These are phyloP conservation scores for Archips xylosteana DNA, from an alignment of 2,888 invertebrate genomes.

Conservation along the genomic window DNA sequence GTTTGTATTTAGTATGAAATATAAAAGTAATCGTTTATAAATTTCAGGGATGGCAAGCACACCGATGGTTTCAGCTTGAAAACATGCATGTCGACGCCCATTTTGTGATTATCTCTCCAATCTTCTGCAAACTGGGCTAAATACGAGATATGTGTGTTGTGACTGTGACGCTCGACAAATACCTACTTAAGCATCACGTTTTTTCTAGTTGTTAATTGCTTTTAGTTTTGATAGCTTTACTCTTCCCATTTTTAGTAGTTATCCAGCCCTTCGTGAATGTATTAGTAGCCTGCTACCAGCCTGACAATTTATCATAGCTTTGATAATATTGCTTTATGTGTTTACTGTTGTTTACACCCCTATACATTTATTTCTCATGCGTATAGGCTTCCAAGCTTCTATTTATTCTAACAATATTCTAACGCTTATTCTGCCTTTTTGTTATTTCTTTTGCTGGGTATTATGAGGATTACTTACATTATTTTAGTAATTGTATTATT, in stretches of 20 bases:
- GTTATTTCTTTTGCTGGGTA: background rate
- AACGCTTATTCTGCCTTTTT: background rate
- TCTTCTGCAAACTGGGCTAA: conserved; percentile 36
- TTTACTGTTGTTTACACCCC: background rate
- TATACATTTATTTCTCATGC: background rate
- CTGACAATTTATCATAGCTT: no score
- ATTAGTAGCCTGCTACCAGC: no score
- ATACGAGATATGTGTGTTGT: conserved; percentile 29
- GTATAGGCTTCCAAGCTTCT: background rate
- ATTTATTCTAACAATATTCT: background rate
- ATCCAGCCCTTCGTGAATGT: no score
- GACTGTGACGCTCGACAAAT: conserved; percentile 12
- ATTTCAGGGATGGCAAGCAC: background rate
- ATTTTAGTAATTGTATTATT: no score
- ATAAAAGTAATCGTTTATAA: background rate
- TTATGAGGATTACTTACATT: background rate
- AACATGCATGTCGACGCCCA: conserved; percentile 23
- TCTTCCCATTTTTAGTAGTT: no score
- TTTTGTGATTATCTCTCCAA: conserved; percentile 20
- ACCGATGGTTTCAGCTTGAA: background rate
- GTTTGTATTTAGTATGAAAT: no score
- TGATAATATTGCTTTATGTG: no score
- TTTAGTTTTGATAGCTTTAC: background rate
- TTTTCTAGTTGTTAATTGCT: background rate
- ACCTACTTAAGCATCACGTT: background rate